These are phyloP conservation scores for Columbina picui DNA, from an alignment of 2,113 vertebrate genomes.

Conservation along the genomic window DNA sequence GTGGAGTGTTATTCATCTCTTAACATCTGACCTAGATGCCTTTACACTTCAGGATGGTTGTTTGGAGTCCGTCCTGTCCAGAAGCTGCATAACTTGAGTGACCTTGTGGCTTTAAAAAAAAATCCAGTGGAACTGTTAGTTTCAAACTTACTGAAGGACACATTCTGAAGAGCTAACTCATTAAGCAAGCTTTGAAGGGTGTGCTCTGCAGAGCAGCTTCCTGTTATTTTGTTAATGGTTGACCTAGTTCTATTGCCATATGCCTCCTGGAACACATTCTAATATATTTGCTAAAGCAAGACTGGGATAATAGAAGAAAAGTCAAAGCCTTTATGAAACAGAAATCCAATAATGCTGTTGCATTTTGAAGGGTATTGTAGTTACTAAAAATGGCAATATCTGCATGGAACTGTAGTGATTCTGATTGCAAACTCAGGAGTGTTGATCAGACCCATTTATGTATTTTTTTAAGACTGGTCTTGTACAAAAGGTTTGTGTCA, in stretches of 20 bases:
- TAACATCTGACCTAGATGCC: conserved; percentile 17
- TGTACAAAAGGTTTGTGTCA: background rate
- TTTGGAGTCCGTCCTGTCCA: conserved; percentile 1
- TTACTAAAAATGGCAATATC: conserved; percentile 27
- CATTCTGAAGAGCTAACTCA: conserved; percentile 78
- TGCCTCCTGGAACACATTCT: conserved; percentile 87
- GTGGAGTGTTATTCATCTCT: conserved; percentile 27
- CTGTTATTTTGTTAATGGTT: conserved; percentile 91
- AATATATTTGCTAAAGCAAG: conserved; percentile 80
- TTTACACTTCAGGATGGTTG: background rate
- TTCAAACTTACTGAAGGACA: conserved; percentile 84
- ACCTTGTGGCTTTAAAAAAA: conserved; percentile 67
- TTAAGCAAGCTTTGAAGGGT: conserved; percentile 82
- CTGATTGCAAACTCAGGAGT: background rate
- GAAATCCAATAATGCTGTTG: conserved; percentile 33
- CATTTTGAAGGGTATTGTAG: background rate
- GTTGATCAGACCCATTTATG: background rate
- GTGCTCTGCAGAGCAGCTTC: conserved; percentile 81
- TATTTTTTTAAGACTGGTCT: background rate
- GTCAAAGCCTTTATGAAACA: conserved; percentile 61
- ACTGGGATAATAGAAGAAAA: conserved; percentile 71
- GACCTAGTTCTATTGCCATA: conserved; percentile 92
- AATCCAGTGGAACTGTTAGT: conserved; percentile 62
- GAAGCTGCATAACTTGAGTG: conserved; percentile 26
- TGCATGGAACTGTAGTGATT: conserved; percentile 28